A percentile compares a stretch with the other conserved stretches of the same genome.
Evolutionary conservation across 2,113 vertebrate species (phyloP).

Genomic region (Vulpes lagopus): DNA sequence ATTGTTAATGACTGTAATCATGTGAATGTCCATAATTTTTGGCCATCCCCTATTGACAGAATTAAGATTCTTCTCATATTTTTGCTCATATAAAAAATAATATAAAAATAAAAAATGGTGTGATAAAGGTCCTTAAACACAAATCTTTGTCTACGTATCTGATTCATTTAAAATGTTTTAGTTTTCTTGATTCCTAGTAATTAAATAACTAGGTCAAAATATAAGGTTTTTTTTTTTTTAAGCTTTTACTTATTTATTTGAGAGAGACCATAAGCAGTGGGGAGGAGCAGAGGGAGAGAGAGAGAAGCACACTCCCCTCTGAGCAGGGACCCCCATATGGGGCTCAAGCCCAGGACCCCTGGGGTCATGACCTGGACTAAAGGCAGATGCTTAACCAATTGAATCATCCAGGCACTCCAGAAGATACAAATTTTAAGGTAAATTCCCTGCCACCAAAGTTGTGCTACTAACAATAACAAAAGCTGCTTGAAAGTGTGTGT

Average conservation of each 20-base stretch:
- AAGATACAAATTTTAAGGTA: not conserved
- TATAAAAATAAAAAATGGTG: not conserved
- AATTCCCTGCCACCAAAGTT: not conserved
- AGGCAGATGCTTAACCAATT: not conserved
- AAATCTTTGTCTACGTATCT: not conserved
- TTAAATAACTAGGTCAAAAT: not conserved
- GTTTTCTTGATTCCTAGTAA: conserved; percentile 25
- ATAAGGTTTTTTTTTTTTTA: not conserved
- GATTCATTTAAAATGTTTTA: not conserved
- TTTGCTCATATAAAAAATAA: conserved; percentile 37
- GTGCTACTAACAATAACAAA: not conserved
- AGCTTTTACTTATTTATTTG: not conserved
- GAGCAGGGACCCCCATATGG: not conserved
- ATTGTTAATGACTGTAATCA: not conserved
- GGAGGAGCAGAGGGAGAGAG: not conserved
- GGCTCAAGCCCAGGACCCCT: not conserved
- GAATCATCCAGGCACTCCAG: not conserved
- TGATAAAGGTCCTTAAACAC: not conserved
- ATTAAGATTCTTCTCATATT: conserved; percentile 1
- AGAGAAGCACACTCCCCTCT: not conserved
- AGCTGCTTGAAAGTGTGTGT: not conserved
- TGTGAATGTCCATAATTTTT: not conserved
- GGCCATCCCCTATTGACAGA: not conserved
- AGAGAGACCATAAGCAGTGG: not conserved
- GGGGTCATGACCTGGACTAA: not conserved